Evolutionary conservation across 1,140 invertebrate species (phyloP), one percentile per base, ranked within the genome.

Genomic region (Oryctes rhinoceros): DNA sequence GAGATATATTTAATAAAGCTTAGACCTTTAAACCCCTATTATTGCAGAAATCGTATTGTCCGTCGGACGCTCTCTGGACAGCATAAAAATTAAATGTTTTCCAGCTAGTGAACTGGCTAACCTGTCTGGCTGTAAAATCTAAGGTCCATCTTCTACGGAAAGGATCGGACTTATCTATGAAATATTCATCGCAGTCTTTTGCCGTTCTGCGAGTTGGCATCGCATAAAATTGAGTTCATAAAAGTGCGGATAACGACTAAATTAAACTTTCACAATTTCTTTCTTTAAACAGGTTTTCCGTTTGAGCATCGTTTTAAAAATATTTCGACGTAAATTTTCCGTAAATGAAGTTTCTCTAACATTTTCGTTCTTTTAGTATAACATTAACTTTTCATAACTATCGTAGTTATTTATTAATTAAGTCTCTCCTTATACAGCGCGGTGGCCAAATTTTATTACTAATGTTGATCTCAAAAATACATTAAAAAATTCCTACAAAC

Each of bases 261-360:
- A 71, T 71, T 71, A 71, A 71, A 71, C 24, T 71, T 71, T 71
- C 37, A 71, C 65, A 71, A 71, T 71, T 71, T 71, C 65, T 71
- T 71, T 71, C 65, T 35, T 71, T 24, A 71, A 71, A 71, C 65
- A 71, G 65, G 65, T 71, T 71, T 37, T 30, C 13, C 5, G 15
- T 59, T 6, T 18, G 15, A 59, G 5, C 39, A 18, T 13, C 35
- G 9, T 71, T 24, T 7, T 71, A 24, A 71, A 35, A 20, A 71
- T 71, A 30, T 71, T 71, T 71, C 13, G 35, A 71, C 35, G 7
- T 24, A 37, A 37, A 71, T 9, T 71, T 37, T 44, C 5, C 39
- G 39, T 44, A 44, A 44, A 44, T 44, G 5, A 10, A 44, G 39
- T 44, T 30, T 7, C 39, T 44, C 9, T 44, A 3, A 4, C 9